Base-by-base conservation (phyloP, 2,113 vertebrate genomes). In the Colius striatus region DNA sequence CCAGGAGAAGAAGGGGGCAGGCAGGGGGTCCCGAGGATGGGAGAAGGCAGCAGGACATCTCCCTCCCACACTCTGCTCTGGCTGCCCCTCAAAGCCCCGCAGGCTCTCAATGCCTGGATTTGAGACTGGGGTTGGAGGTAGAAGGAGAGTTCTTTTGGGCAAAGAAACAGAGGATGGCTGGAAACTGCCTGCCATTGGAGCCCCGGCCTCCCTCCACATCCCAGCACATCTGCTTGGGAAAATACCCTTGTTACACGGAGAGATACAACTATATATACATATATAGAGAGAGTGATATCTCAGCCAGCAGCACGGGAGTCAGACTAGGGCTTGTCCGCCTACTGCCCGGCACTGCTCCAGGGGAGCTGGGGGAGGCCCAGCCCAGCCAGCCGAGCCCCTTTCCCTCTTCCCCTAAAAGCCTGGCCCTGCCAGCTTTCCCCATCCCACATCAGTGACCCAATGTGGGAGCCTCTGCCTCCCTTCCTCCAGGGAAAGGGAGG, bases 281-380 rank as follows among this genome's bases (percentile, higher is more conserved):
- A 77, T 54, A 84, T 73, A 91, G 61, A 94, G n/a, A 41, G 38
- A 41, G 38, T 10, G 38, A 41, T 9, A 41, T 41, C 38, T 41
- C 83, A 91, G 84, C 63, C 20, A 6, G 91, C 63, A 80, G 79
- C 34, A 8, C 34, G 0, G 75, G 87, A 90, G 82, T 83, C 26
- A 7, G 72, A 89, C 58, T 79, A 23, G 21, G 71, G 82, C 47
- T 91, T 53, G 2, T 66, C 74, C 29, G 32, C 92, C 90, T 91
- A 86, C 85, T 77, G 84, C 75, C 88, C 57, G 20, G 75, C 82
- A 32, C 53, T 25, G 73, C 82, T 93, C 85, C 93, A 91, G 85
- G 58, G 34, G 18, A 81, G 87, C 77, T 74, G 85, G 72, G 67
- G 41, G 65, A 84, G 79, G 60, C 85, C 75, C 72, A 88, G 13